A percentile compares a stretch with the other conserved stretches of the same genome.
Conservation (phyloP, 2,888 invertebrate species). For the Acholoe squamosa region DNA sequence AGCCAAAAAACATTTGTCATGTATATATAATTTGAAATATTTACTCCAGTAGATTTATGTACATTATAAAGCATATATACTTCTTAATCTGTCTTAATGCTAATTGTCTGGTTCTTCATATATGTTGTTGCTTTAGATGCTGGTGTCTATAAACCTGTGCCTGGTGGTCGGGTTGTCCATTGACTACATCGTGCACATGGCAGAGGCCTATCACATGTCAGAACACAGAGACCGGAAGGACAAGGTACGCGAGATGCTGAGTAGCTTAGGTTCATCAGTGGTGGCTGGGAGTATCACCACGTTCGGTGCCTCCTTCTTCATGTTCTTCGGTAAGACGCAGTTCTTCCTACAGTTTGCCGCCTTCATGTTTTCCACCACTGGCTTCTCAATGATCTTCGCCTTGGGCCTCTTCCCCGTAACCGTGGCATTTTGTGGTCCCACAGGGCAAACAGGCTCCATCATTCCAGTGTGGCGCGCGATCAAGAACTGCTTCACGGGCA, state of each 20-base stretch:
- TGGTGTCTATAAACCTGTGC: slow-evolving; percentile 78
- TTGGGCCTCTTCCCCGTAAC: slow-evolving; percentile 74
- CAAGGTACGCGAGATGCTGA: slow-evolving; percentile 76
- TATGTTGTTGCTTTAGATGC: slow-evolving; percentile 66
- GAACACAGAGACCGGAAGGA: slow-evolving; percentile 70
- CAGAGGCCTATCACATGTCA: slow-evolving; percentile 78
- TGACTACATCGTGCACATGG: slow-evolving; percentile 79
- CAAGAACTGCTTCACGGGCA: slow-evolving; percentile 10
- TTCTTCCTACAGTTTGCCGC: slow-evolving; percentile 80
- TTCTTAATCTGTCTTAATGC: too few species aligned
- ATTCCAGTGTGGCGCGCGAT: neutral
- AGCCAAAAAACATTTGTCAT: too few species aligned
- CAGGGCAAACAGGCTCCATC: slow-evolving; percentile 72
- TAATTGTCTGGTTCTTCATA: too few species aligned
- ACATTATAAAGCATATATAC: too few species aligned
- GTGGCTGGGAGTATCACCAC: slow-evolving; percentile 78
- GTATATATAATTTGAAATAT: too few species aligned
- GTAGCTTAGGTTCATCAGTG: slow-evolving; percentile 76
- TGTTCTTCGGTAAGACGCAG: slow-evolving; percentile 78
- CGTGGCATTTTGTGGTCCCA: slow-evolving; percentile 75
- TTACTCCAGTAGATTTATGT: too few species aligned
- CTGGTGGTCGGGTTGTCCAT: slow-evolving; percentile 78
- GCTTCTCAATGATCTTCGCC: slow-evolving; percentile 77
- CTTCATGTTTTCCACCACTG: slow-evolving; percentile 79
- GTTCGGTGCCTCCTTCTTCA: slow-evolving; percentile 78